Evolutionary conservation across 2,888 invertebrate species (phyloP).

Genomic region (Syritta pipiens): DNA sequence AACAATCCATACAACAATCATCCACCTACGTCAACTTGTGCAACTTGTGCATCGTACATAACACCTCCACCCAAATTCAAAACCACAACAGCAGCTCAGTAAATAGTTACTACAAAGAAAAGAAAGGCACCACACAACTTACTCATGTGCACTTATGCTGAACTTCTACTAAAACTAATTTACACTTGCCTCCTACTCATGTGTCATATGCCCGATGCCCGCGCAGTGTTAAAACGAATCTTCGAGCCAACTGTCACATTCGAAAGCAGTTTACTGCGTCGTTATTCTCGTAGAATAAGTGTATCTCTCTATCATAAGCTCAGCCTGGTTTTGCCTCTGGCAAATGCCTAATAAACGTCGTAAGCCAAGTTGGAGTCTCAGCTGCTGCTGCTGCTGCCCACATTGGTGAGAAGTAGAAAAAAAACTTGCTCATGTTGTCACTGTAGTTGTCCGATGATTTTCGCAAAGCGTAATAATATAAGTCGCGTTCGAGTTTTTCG

Average conservation of each 20-base stretch:
- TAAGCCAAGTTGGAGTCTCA: conserved; percentile 1
- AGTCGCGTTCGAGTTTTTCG: conserved; percentile 1
- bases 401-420: not conserved
- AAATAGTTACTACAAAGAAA: too few species aligned
- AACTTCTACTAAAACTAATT: not conserved
- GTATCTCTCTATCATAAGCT: not conserved
- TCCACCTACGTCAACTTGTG: too few species aligned
- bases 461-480: not conserved
- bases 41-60: too few species aligned
- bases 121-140: too few species aligned
- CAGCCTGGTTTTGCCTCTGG: not conserved
- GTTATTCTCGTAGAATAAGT: conserved; percentile 7
- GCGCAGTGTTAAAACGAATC: conserved; percentile 1
- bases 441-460: not conserved
- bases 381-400: too few species aligned
- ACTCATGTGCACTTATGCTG: not conserved
- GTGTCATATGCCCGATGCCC: too few species aligned
- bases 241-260: not conserved
- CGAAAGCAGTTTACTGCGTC: conserved; percentile 13
- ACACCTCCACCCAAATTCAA: too few species aligned
- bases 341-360: not conserved
- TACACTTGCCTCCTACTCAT: not conserved
- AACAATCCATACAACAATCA: too few species aligned
- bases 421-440: conserved; percentile 24
- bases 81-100: too few species aligned